Conservation (phyloP, 2,797 vertebrate species). For the Nannoperca obscura region DNA sequence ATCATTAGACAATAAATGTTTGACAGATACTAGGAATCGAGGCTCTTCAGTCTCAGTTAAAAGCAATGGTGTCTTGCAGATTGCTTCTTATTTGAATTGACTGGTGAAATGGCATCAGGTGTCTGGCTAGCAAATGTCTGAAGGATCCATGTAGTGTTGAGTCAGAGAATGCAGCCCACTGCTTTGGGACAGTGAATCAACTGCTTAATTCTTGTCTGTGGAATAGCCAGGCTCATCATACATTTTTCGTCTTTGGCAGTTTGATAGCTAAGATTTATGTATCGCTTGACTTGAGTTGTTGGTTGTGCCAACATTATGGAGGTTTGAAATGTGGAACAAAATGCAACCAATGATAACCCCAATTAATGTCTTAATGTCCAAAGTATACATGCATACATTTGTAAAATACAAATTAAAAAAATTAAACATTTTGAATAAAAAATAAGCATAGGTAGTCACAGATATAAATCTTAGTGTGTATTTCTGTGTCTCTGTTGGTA, state of each 20-base stretch:
- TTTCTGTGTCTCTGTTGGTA: neutral
- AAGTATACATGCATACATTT: neutral
- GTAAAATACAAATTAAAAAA: neutral
- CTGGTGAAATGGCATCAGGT: neutral
- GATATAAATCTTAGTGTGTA: neutral
- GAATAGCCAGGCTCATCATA: neutral
- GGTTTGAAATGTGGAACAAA: neutral
- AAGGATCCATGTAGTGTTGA: neutral
- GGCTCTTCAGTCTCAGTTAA: neutral
- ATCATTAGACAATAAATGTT: neutral
- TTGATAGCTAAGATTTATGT: neutral
- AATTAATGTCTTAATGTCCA: neutral
- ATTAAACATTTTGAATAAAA: neutral
- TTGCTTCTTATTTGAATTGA: neutral
- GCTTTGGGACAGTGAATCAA: neutral
- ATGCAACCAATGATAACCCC: neutral
- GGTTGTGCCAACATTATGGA: neutral
- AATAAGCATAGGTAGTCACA: neutral
- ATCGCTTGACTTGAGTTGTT: neutral
- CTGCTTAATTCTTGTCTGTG: neutral
- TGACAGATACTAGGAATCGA: neutral
- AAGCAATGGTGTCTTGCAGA: neutral
- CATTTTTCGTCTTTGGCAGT: neutral
- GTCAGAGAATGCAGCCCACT: neutral
- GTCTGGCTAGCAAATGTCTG: neutral